Base-by-base conservation (phyloP, 2,113 vertebrate species). In the Glaucidium brasilianum region DNA sequence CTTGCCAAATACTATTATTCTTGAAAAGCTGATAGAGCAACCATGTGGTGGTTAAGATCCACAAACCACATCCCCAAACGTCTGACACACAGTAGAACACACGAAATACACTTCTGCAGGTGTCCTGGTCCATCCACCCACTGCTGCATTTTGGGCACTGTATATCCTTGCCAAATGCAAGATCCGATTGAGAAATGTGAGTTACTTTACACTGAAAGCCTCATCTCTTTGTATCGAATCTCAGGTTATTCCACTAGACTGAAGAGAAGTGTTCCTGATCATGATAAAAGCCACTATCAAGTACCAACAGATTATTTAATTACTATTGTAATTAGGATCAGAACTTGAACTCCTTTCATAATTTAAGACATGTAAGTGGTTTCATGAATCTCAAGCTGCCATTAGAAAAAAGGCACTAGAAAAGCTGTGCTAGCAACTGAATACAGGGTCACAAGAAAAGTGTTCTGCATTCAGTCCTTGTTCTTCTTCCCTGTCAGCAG, bases 1-100 rank as follows among this genome's bases (percentile, higher is more conserved):
- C 88, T 95, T 96, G 71, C 67, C 62, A 94, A 96, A 93, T 34
- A 67, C 29, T 67, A 72, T 30, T 25, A 35, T 34, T 79, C 82
- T n/a, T 96, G 93, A 85, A 90, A 90, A 93, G 93, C 78, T 76
- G 76, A n/a, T 80, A 95, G 49, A 68, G 53, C 6, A 85, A 76
- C 34, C 77, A 93, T 7, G 90, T n/a, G 62, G 94, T 0, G 30
- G 84, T 90, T 76, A 85, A 7, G 49, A 83, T 58, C 71, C 93
- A 85, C 74, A 97, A 96, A 94, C 93, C 96, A 93, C 94, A 93
- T 93, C 84, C 74, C 41, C 49, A 87, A 52, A 91, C 20, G 18
- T 32, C 22, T 32, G 47, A 91, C 53, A 82, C 29, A 67, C 14
- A 60, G 43, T 0, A 64, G 13, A 75, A 32, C 34, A 75, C 47